Evolutionary conservation across 1,140 invertebrate genomes (phyloP).

Genomic region (Diuraphis noxia): DNA sequence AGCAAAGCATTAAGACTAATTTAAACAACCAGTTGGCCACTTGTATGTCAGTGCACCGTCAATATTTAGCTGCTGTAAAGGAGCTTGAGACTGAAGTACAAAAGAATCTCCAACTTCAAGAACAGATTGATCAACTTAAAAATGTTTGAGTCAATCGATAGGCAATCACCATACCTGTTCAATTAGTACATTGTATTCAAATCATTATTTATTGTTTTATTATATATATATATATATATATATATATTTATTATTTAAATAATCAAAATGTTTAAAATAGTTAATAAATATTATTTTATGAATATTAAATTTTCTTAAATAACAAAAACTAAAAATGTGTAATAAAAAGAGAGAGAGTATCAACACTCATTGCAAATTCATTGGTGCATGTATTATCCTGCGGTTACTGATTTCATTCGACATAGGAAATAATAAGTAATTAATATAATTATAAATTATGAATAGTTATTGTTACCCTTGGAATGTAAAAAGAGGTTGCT

Average conservation of each 20-base stretch:
- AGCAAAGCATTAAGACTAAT: slow-evolving; percentile 73
- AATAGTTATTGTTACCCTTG: too few relatives aligned
- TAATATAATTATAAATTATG: too few relatives aligned
- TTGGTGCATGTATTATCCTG: too few relatives aligned
- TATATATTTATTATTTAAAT: slow-evolving; percentile 29
- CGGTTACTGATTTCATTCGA: too few relatives aligned
- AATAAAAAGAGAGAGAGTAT: too few relatives aligned
- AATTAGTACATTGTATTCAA: background rate
- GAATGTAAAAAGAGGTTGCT: too few relatives aligned
- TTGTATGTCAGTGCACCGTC: slow-evolving; percentile 78
- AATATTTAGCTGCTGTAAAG: slow-evolving; percentile 82
- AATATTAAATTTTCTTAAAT: too few relatives aligned
- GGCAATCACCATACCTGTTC: background rate
- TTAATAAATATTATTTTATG: background rate
- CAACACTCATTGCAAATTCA: too few relatives aligned
- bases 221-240: background rate
- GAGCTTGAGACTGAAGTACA: slow-evolving; percentile 71
- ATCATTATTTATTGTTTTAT: background rate
- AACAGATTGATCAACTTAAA: slow-evolving; percentile 57
- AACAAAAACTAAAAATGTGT: too few relatives aligned
- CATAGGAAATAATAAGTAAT: too few relatives aligned
- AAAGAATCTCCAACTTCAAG: slow-evolving; percentile 45
- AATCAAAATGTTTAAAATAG: slow-evolving; percentile 20
- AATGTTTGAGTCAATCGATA: slow-evolving; percentile 52
- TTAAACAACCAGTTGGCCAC: slow-evolving; percentile 73